A percentile compares a stretch with the other conserved stretches of the same genome.
Conservation (phyloP, 2,888 invertebrate genomes). For the Mythimna ferrago region DNA sequence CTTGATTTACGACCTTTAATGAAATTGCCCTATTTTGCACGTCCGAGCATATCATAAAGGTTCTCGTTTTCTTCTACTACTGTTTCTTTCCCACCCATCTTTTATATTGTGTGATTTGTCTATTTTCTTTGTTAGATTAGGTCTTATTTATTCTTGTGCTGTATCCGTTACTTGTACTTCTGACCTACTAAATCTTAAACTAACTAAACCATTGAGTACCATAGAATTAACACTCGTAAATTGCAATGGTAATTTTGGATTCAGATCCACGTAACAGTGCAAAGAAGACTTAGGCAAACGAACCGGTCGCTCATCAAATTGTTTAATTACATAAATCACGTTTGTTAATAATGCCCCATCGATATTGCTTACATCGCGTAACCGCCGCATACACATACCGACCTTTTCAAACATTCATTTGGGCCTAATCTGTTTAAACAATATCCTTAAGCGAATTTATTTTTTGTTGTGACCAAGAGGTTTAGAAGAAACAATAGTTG, state of each 20-base stretch:
- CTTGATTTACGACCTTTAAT: conserved; percentile 50
- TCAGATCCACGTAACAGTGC: conserved; percentile 22
- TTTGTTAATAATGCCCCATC: conserved; percentile 59
- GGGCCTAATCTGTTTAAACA: conserved; percentile 63
- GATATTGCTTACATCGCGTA: conserved; percentile 69
- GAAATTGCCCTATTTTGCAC: conserved; percentile 52
- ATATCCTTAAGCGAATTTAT: conserved; percentile 59
- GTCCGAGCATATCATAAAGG: conserved; percentile 41
- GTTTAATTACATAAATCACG: conserved; percentile 60
- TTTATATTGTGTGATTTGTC: conserved; percentile 17
- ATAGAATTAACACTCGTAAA: conserved; percentile 23
- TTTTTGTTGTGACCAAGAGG: conserved; percentile 61
- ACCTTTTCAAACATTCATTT: conserved; percentile 70
- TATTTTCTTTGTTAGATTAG: conserved; percentile 24
- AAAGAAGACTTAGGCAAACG: conserved; percentile 16
- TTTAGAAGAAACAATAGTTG: conserved; percentile 47
- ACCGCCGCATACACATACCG: conserved; percentile 62
- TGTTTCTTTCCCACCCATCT: conserved; percentile 1
- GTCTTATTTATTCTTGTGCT: conserved; percentile 8
- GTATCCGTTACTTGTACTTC: conserved; percentile 1
- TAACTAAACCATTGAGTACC: conserved; percentile 12
- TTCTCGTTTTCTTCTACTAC: conserved; percentile 27
- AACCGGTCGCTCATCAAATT: conserved; percentile 40
- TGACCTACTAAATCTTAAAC: conserved; percentile 25
- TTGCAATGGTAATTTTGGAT: conserved; percentile 23